Evolutionary conservation across 2,888 invertebrate species (phyloP).

Genomic region (Lasioglossum malachurum): DNA sequence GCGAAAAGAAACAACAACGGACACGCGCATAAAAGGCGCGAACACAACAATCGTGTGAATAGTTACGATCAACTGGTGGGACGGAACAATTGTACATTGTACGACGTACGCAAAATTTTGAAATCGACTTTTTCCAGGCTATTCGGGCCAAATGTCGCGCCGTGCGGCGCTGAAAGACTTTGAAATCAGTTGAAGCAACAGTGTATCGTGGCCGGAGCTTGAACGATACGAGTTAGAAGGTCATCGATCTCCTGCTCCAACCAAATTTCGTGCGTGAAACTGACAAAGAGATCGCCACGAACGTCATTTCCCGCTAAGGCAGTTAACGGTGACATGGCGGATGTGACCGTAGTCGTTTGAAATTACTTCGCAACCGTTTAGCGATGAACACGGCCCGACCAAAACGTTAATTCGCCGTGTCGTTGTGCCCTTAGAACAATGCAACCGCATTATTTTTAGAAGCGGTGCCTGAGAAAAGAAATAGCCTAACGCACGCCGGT

Average conservation of each 20-base stretch:
- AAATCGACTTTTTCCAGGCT: no score
- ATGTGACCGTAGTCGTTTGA: neutral
- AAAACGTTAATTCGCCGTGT: neutral
- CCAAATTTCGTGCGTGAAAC: constrained; percentile 10
- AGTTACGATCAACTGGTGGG: no score
- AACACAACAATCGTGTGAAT: no score
- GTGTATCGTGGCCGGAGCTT: neutral
- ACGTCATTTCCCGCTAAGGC: constrained; percentile 7
- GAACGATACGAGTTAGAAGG: neutral
- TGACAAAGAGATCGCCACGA: neutral
- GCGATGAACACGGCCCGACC: neutral
- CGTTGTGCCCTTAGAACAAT: constrained; percentile 13
- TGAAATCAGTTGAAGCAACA: neutral
- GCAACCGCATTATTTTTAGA: constrained; percentile 31
- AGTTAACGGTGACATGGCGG: neutral
- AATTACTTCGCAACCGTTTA: neutral
- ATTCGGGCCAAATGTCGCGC: no score
- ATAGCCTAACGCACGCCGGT: neutral
- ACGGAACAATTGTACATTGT: neutral
- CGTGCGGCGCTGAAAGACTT: neutral
- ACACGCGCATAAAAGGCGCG: no score
- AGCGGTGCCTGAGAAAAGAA: neutral
- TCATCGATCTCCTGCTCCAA: neutral
- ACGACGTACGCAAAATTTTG: no score
- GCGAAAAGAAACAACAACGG: no score